A percentile compares a stretch with the other conserved stretches of the same genome.
Conservation (phyloP, 2,888 invertebrate genomes). For the Leptinotarsa rubiginosa region DNA sequence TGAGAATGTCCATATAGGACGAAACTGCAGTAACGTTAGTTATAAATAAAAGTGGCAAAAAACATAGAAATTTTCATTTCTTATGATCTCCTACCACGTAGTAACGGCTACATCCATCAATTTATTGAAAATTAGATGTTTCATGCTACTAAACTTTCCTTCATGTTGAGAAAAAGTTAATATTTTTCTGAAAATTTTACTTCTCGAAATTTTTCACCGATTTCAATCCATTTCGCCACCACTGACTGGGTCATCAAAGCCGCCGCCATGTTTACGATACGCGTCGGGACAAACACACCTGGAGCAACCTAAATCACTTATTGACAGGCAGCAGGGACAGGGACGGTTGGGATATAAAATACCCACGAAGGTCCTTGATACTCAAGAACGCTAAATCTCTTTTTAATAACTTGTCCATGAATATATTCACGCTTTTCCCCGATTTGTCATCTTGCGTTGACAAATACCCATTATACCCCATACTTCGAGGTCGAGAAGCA, state of each 20-base stretch:
- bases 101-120: too few species aligned
- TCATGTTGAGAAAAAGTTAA: too few species aligned
- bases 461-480: neutral
- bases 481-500: neutral
- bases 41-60: too few species aligned
- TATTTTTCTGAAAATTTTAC: neutral
- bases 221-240: conserved; percentile 13
- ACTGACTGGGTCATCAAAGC: conserved; percentile 57
- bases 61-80: too few species aligned
- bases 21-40: too few species aligned
- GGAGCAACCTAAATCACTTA: conserved; percentile 63
- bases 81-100: too few species aligned
- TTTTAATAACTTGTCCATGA: conserved; percentile 38
- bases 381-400: conserved; percentile 33
- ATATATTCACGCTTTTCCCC: conserved; percentile 28
- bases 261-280: conserved; percentile 61
- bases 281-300: conserved; percentile 65
- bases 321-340: conserved; percentile 56
- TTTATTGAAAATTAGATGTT: too few species aligned
- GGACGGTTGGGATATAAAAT: conserved; percentile 31
- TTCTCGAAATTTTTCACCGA: neutral
- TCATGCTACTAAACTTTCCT: too few species aligned
- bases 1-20: too few species aligned
- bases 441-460: conserved; percentile 28
- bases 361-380: conserved; percentile 6